Evolutionary conservation across 2,113 vertebrate species (phyloP).

Genomic region (Mastomys natalensis): DNA sequence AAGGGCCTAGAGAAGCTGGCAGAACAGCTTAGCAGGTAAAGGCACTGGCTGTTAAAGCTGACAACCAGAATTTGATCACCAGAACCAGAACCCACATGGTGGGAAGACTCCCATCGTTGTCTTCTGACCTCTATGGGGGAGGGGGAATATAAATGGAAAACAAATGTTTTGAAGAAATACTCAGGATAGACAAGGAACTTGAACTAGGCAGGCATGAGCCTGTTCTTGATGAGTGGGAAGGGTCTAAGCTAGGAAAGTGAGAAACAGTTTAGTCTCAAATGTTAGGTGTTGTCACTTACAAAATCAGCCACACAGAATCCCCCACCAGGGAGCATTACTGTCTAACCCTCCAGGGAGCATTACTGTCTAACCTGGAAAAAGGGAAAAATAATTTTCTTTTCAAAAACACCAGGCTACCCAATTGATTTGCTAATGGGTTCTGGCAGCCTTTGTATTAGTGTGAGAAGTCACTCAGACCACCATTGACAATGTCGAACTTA

Average conservation of each 20-base stretch:
- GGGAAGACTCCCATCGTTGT: not conserved
- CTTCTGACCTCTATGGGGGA: not conserved
- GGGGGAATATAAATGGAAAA: not conserved
- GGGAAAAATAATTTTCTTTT: conserved; percentile 80
- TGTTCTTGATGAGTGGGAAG: fast-evolving
- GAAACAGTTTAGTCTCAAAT: not conserved
- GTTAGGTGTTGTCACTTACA: not conserved
- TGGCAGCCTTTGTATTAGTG: conserved; percentile 75
- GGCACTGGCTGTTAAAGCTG: not conserved
- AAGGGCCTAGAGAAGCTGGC: not conserved
- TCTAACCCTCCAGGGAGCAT: conserved; percentile 44
- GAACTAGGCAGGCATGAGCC: not conserved
- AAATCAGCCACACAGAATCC: not conserved
- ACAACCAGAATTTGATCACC: not conserved
- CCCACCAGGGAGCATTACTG: not conserved
- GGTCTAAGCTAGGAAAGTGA: fast-evolving
- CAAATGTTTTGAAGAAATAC: not conserved
- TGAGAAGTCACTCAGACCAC: conserved; percentile 70
- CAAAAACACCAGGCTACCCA: conserved; percentile 64
- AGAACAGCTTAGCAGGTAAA: not conserved
- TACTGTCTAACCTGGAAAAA: conserved; percentile 73
- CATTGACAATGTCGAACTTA: conserved; percentile 72
- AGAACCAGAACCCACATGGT: not conserved
- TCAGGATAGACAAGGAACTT: not conserved
- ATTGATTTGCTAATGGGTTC: conserved; percentile 79